A percentile compares a stretch with the other conserved stretches of the same genome.
Evolutionary conservation across 1,140 invertebrate genomes (phyloP).

Genomic region (Bombus polaris): DNA sequence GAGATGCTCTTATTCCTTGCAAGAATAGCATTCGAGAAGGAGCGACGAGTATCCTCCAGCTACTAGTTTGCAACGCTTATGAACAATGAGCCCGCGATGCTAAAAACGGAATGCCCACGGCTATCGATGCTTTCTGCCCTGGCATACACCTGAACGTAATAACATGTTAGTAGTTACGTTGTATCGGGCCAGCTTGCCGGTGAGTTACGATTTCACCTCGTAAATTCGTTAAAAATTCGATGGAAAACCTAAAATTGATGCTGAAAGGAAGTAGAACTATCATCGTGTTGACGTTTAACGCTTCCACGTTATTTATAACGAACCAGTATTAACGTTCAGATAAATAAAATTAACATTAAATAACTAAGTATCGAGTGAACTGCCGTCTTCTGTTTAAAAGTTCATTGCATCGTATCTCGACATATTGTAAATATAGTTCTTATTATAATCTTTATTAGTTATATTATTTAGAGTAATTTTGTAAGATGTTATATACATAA

Average conservation of each 20-base stretch:
- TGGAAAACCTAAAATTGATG: background rate
- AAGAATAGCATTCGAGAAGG: background rate
- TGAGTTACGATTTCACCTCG: constrained; percentile 17
- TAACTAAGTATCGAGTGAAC: background rate
- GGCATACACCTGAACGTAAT: constrained; percentile 15
- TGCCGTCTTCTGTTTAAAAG: background rate
- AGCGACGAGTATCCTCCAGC: constrained; percentile 35
- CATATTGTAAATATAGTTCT: background rate
- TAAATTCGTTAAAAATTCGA: constrained; percentile 6
- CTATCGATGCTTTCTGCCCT: constrained; percentile 22
- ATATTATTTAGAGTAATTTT: background rate
- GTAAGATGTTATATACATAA: background rate
- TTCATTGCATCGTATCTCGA: background rate
- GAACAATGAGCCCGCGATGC: constrained; percentile 35
- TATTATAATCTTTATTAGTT: background rate
- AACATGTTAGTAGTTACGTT: constrained; percentile 24
- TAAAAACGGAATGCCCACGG: constrained; percentile 39
- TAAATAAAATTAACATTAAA: background rate
- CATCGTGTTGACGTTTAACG: background rate
- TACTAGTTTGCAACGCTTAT: constrained; percentile 47
- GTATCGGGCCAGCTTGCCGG: background rate
- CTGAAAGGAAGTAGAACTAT: background rate
- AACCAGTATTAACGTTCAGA: too few relatives aligned
- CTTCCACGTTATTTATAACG: background rate
- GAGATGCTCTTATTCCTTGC: constrained; percentile 32